Conservation (phyloP, 2,888 invertebrate species). For the Linhomoeus sp. region DNA sequence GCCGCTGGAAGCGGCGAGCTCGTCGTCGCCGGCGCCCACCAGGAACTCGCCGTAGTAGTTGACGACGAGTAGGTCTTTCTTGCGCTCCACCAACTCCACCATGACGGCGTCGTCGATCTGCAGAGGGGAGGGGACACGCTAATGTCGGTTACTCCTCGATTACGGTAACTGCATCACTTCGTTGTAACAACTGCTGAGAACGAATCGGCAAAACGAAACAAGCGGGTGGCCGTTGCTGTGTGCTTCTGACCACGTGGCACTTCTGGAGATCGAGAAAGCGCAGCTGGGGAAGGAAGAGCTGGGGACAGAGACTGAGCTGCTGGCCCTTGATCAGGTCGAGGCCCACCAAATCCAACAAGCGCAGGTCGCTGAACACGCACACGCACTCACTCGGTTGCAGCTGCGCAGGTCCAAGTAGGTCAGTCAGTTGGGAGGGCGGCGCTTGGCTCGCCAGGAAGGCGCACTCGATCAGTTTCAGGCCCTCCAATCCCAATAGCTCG, state of each 20-base stretch:
- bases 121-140: too few relatives aligned
- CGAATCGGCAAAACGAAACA: too few relatives aligned
- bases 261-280: background rate
- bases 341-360: background rate
- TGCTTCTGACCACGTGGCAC: background rate
- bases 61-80: background rate
- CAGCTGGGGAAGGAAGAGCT: background rate
- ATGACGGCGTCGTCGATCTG: background rate
- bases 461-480: background rate
- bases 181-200: too few relatives aligned
- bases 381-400: background rate
- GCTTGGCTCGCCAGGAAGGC: too few relatives aligned
- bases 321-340: conserved; percentile 1
- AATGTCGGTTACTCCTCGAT: too few relatives aligned
- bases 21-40: background rate
- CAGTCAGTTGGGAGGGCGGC: too few relatives aligned
- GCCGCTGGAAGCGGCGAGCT: background rate
- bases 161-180: too few relatives aligned
- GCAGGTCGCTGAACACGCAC: background rate
- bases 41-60: conserved; percentile 2
- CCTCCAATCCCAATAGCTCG: background rate
- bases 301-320: background rate
- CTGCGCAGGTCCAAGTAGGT: background rate
- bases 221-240: too few relatives aligned
- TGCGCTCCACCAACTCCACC: background rate